phyloP scores from a whole-genome alignment of 2,797 vertebrate genomes.

The Scyliorhinus canicula region DNA sequence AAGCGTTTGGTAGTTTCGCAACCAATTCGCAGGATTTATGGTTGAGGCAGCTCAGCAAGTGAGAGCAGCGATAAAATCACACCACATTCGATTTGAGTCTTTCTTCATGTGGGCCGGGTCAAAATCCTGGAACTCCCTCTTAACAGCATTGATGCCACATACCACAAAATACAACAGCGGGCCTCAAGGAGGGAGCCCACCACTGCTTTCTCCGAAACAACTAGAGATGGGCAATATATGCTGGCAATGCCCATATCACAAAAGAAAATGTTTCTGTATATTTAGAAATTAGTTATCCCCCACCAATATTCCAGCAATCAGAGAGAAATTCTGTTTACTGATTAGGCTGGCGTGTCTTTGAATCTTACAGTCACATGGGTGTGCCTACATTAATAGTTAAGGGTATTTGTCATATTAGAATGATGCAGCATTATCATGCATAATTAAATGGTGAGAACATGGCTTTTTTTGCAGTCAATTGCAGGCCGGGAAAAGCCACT shows the following conservation, averaged over 20 bases:
- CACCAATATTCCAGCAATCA: background rate
- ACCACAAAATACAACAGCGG: background rate
- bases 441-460: background rate
- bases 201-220: background rate
- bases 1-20: background rate
- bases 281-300: background rate
- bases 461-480: background rate
- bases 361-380: background rate
- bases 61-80: background rate
- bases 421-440: background rate
- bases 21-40: background rate
- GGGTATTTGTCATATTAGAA: background rate
- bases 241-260: background rate
- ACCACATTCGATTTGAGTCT: background rate
- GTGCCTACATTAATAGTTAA: background rate
- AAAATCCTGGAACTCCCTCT: background rate
- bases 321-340: background rate
- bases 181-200: background rate
- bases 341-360: background rate
- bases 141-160: background rate
- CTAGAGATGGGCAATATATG: background rate
- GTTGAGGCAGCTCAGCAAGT: background rate
- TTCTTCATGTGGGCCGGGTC: background rate
- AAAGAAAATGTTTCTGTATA: background rate
- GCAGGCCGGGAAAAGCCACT: background rate